A percentile compares a stretch with the other conserved stretches of the same genome.
These are phyloP conservation scores for Catostomus latipinnis DNA, from an alignment of 2,797 vertebrate species.

Conservation along the genomic window DNA sequence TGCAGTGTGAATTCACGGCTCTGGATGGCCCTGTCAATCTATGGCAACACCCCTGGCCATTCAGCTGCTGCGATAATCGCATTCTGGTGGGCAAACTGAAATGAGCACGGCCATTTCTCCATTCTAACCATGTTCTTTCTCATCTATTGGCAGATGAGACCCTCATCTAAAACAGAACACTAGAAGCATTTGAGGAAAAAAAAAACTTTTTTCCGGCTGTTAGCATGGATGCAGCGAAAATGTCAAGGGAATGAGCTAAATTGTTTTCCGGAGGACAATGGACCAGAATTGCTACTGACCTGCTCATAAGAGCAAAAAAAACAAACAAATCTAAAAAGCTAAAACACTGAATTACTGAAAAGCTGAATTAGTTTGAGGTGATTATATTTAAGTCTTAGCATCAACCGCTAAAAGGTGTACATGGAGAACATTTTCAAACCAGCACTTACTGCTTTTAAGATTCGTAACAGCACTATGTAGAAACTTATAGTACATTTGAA, in stretches of 20 bases:
- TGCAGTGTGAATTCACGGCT: constrained; percentile 9
- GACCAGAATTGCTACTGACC: neutral
- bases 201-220: constrained; percentile 35
- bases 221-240: constrained; percentile 19
- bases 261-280: neutral
- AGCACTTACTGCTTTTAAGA: neutral
- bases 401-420: neutral
- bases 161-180: constrained; percentile 21
- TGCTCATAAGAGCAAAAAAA: neutral
- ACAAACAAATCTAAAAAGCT: too few relatives aligned
- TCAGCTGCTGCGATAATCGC: constrained; percentile 8
- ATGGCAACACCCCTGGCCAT: constrained; percentile 1
- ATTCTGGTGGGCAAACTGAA: constrained; percentile 10
- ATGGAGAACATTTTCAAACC: neutral
- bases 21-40: constrained; percentile 20
- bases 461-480: neutral
- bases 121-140: constrained; percentile 30
- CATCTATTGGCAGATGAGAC: constrained; percentile 36
- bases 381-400: neutral
- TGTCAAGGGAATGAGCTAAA: constrained; percentile 15
- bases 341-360: neutral
- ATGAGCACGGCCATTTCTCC: constrained; percentile 8
- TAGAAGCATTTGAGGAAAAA: constrained; percentile 3
- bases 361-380: neutral
- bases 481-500: neutral